A percentile compares a stretch with the other conserved stretches of the same genome.
Evolutionary conservation across 2,888 invertebrate species (phyloP).

Genomic region (Cecidostiba fungosa): DNA sequence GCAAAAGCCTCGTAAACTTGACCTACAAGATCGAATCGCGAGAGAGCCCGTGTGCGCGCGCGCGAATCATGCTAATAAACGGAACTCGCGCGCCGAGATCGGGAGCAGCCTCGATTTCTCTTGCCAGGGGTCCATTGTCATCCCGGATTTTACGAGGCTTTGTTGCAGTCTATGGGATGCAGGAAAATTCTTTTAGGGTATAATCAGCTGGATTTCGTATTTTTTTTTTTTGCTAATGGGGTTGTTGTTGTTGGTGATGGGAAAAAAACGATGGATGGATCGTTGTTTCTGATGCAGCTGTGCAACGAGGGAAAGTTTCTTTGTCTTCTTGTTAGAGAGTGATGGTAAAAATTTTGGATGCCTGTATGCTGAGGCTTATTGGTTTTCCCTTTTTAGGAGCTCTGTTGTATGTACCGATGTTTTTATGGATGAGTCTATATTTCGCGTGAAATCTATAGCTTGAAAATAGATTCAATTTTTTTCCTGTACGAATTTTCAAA

Average conservation of each 20-base stretch:
- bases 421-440: no score
- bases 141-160: not conserved
- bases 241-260: not conserved
- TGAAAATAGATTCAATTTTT: no score
- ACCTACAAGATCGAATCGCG: conserved; percentile 68
- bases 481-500: not conserved
- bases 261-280: not conserved
- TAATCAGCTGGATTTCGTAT: not conserved
- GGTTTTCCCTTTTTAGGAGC: not conserved
- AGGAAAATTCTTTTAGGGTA: not conserved
- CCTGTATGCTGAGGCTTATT: no score
- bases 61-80: conserved; percentile 65
- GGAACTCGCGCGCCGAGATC: conserved; percentile 58
- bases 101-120: conserved; percentile 56
- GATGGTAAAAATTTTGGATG: not conserved
- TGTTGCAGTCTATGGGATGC: not conserved
- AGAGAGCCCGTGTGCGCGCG: conserved; percentile 44
- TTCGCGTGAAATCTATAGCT: no score
- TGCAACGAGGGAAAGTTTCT: not conserved
- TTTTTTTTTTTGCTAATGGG: not conserved
- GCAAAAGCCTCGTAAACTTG: conserved; percentile 69
- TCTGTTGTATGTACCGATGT: no score
- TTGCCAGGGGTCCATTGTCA: conserved; percentile 41
- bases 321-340: not conserved
- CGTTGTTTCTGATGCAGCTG: not conserved